phyloP scores from a whole-genome alignment of 2,113 vertebrate genomes.

The Ascaphus truei region DNA sequence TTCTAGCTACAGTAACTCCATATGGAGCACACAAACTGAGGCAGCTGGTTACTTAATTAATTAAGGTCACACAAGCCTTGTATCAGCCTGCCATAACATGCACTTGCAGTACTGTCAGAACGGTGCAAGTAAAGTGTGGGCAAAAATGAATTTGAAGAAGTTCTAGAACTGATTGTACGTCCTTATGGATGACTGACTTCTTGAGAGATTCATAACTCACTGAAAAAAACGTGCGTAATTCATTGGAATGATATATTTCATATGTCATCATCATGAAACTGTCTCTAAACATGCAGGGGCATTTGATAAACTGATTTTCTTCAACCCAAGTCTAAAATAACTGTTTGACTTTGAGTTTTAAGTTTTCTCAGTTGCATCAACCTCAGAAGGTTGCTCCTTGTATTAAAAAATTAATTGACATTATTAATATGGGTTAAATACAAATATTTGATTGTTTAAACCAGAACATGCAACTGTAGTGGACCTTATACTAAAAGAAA shows the following conservation, averaged over 20 bases:
- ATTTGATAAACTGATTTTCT: slow-evolving; percentile 31
- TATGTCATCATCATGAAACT: slow-evolving; percentile 11
- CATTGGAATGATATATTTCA: slow-evolving; percentile 1
- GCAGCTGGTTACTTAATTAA: slow-evolving; percentile 6
- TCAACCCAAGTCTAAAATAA: slow-evolving; percentile 23
- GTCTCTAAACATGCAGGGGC: neutral
- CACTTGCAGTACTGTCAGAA: neutral
- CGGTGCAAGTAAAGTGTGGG: neutral
- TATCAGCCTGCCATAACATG: neutral
- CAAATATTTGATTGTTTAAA: neutral
- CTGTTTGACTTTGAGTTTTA: slow-evolving; percentile 32
- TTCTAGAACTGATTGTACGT: neutral
- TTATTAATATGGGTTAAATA: neutral
- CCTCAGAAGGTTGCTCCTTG: neutral
- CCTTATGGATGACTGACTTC: neutral
- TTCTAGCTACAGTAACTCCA: neutral
- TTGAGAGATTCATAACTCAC: slow-evolving; percentile 1
- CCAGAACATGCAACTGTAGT: neutral
- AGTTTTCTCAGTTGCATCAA: neutral
- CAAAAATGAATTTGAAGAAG: neutral
- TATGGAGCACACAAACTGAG: neutral
- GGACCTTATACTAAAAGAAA: neutral
- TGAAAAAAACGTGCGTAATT: neutral
- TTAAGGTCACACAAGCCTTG: neutral
- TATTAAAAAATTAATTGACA: neutral